Evolutionary conservation across 2,113 vertebrate species (phyloP).

Genomic region (Silurus asotus): DNA sequence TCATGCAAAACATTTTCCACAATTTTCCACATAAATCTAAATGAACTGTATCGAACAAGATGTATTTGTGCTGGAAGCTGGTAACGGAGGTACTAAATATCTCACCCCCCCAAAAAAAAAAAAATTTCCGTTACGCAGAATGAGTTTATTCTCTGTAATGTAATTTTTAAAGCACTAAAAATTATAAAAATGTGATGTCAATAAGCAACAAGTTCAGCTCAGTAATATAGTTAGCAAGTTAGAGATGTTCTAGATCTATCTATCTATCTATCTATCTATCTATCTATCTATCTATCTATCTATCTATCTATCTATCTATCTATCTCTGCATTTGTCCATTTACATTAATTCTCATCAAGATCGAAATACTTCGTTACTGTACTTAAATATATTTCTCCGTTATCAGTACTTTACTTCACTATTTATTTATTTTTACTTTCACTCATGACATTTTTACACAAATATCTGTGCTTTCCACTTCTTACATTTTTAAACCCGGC

Average conservation of each 20-base stretch:
- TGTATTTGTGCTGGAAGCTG: background rate
- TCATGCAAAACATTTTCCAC: background rate
- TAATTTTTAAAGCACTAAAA: background rate
- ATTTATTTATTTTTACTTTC: too few relatives aligned
- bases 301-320: too few relatives aligned
- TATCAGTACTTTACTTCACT: too few relatives aligned
- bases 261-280: background rate
- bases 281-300: too few relatives aligned
- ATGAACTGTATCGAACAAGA: background rate
- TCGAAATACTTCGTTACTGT: too few relatives aligned
- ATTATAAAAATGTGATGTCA: too few relatives aligned
- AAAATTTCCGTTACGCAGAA: background rate
- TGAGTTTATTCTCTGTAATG: background rate
- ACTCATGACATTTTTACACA: too few relatives aligned
- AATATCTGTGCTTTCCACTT: too few relatives aligned
- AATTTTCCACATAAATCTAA: background rate
- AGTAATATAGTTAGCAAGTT: background rate
- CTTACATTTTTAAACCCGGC: too few relatives aligned
- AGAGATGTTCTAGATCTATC: background rate
- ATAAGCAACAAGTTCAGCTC: background rate
- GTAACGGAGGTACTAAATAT: background rate
- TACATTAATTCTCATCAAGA: too few relatives aligned
- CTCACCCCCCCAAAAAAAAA: background rate
- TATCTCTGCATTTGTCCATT: too few relatives aligned
- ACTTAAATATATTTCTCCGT: too few relatives aligned